These are phyloP conservation scores for Acanthopagrus latus DNA, from an alignment of 2,797 vertebrate genomes.

Conservation along the genomic window DNA sequence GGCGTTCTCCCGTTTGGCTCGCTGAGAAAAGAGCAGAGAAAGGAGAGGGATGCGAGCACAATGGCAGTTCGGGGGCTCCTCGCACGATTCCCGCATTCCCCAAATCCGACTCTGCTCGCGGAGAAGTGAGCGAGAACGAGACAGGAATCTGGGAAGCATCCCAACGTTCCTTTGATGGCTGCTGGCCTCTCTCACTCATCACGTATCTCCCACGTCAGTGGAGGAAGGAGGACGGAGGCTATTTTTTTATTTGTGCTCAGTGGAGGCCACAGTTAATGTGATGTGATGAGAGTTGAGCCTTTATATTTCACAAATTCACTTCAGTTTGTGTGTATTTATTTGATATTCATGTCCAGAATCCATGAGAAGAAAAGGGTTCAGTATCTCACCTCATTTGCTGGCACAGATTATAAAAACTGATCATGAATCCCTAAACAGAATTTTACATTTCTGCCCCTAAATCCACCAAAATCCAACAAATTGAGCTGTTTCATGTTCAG, in stretches of 20 bases:
- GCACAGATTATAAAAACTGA: background rate
- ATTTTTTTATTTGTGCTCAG: slow-evolving; percentile 37
- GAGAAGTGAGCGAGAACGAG: slow-evolving; percentile 63
- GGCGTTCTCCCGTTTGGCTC: slow-evolving; percentile 82
- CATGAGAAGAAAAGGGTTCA: background rate
- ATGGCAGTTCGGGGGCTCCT: slow-evolving; percentile 76
- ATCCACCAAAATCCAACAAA: no score
- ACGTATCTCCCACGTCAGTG: slow-evolving; percentile 40
- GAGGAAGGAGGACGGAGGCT: slow-evolving; percentile 30
- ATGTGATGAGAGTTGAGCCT: background rate
- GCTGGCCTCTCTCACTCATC: slow-evolving; percentile 67
- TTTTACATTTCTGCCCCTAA: no score
- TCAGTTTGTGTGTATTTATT: background rate
- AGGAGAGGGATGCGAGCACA: slow-evolving; percentile 73
- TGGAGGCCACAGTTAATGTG: slow-evolving; percentile 41
- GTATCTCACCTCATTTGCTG: background rate
- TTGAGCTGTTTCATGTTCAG: background rate
- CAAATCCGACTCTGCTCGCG: slow-evolving; percentile 67
- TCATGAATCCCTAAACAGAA: background rate
- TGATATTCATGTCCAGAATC: slow-evolving; percentile 6
- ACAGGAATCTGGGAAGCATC: slow-evolving; percentile 75
- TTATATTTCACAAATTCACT: background rate
- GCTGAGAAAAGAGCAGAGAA: slow-evolving; percentile 80
- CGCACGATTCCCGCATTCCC: slow-evolving; percentile 71
- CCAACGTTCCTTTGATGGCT: slow-evolving; percentile 77